phyloP scores from a whole-genome alignment of 2,797 vertebrate species.

The Buceros bicornis region DNA sequence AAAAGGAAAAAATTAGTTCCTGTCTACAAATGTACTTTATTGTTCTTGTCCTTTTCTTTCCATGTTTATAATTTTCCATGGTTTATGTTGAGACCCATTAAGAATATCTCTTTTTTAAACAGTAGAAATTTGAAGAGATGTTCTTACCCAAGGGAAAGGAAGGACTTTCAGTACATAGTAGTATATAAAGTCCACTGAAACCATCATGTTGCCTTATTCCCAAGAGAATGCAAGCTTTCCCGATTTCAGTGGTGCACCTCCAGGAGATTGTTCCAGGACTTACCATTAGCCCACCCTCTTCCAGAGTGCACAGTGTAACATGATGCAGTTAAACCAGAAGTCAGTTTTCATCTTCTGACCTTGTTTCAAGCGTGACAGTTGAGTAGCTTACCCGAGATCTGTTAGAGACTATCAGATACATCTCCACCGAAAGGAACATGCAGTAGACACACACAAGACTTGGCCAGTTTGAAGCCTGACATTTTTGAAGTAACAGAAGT shows the following conservation, averaged over 20 bases:
- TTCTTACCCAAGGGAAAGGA: background rate
- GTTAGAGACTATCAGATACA: background rate
- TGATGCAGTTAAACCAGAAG: constrained; percentile 57
- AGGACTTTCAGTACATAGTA: background rate
- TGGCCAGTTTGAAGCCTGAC: background rate
- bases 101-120: background rate
- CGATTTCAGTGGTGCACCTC: background rate
- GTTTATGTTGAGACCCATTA: background rate
- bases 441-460: background rate
- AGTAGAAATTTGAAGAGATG: background rate
- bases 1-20: background rate
- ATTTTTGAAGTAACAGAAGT: background rate
- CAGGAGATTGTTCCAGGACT: constrained; percentile 8
- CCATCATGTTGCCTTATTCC: constrained; percentile 1
- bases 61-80: background rate
- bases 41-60: background rate
- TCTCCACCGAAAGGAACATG: background rate
- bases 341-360: constrained; percentile 57
- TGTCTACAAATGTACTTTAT: background rate
- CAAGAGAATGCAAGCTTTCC: background rate
- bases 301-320: constrained; percentile 34
- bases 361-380: constrained; percentile 32
- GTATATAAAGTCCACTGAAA: background rate
- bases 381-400: constrained; percentile 41
- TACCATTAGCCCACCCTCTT: constrained; percentile 47